Evolutionary conservation across 2,113 vertebrate species (phyloP).

Genomic region (Podarcis raffonei): DNA sequence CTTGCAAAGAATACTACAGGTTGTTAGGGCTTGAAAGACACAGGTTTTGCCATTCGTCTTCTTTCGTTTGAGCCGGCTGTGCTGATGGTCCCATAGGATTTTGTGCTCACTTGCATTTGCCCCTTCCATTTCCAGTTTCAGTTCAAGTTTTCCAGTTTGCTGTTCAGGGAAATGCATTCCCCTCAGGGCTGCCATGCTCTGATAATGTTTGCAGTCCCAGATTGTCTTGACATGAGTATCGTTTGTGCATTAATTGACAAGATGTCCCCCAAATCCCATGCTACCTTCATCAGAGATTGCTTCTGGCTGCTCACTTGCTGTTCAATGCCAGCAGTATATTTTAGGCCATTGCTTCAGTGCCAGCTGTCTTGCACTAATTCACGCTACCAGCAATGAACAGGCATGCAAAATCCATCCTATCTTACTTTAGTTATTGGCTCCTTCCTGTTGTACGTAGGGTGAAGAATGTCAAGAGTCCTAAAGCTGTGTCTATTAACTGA

Average conservation of each 20-base stretch:
- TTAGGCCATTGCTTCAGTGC: not conserved
- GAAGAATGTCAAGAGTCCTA: not conserved
- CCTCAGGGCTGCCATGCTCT: not conserved
- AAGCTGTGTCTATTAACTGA: not conserved
- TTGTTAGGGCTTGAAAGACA: not conserved
- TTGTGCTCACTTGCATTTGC: not conserved
- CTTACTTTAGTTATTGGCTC: not conserved
- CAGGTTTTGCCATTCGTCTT: not conserved
- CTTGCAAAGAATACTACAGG: not conserved
- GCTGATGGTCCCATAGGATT: not conserved
- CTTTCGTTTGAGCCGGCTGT: not conserved
- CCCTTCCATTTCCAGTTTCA: not conserved
- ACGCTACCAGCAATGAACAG: not conserved
- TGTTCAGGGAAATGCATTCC: not conserved
- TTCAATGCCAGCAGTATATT: not conserved
- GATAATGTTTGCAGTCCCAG: not conserved
- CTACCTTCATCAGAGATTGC: not conserved
- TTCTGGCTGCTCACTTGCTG: not conserved
- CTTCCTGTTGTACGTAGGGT: not conserved
- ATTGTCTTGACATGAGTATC: not conserved
- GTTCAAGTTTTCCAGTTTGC: not conserved
- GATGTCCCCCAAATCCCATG: not conserved
- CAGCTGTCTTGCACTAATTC: constrained; percentile 22
- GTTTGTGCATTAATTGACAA: not conserved
- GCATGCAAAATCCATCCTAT: not conserved